phyloP scores from a whole-genome alignment of 2,888 invertebrate species.

The Bugula neritina region DNA sequence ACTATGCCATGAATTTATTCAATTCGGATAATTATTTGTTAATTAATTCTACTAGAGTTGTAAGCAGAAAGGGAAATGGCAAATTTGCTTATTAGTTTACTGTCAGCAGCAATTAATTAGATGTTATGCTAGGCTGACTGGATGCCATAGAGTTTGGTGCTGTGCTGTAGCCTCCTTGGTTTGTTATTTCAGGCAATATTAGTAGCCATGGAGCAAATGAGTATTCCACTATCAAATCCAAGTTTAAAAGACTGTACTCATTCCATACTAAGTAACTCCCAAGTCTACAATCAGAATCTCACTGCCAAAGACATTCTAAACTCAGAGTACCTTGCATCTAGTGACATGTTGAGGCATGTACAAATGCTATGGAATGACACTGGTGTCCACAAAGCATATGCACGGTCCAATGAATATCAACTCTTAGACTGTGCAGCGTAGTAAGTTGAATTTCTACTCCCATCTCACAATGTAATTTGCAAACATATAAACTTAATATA shows the following conservation, averaged over 20 bases:
- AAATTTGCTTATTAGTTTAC: too few relatives aligned
- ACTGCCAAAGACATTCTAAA: constrained; percentile 27
- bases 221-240: constrained; percentile 52
- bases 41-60: too few relatives aligned
- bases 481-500: too few relatives aligned
- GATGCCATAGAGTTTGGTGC: too few relatives aligned
- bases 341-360: constrained; percentile 1
- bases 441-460: constrained; percentile 60
- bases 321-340: neutral
- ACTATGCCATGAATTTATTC: too few relatives aligned
- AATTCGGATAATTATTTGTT: too few relatives aligned
- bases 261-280: constrained; percentile 34
- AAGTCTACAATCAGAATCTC: constrained; percentile 33
- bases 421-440: constrained; percentile 75
- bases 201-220: constrained; percentile 44
- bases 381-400: constrained; percentile 66
- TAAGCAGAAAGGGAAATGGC: too few relatives aligned
- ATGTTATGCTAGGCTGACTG: too few relatives aligned
- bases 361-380: constrained; percentile 64
- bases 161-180: too few relatives aligned
- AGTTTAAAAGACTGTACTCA: constrained; percentile 35
- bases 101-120: too few relatives aligned
- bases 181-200: constrained; percentile 49
- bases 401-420: constrained; percentile 70
- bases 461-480: too few relatives aligned